Evolutionary conservation across 2,888 invertebrate genomes (phyloP), one percentile per base, ranked within the genome.

Genomic region (Monopis laevigella): DNA sequence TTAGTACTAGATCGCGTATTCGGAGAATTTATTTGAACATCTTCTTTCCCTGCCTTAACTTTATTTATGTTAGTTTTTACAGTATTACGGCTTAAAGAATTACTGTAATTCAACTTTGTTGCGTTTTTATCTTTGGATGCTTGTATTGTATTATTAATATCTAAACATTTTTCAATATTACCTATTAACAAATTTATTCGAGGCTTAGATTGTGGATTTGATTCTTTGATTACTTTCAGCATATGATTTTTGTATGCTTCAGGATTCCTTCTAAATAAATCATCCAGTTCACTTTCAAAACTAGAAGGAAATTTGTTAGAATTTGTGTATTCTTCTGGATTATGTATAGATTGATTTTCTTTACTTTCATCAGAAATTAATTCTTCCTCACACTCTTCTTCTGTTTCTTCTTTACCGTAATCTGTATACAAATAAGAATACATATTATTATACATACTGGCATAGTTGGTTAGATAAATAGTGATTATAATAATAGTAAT

Each of bases 201-300:
- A 7, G 14, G 13, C 17, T 14, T 7, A 13, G 12, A 11, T 11
- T 3, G n/a, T n/a, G n/a, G 14, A 32, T 16, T 16, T 4, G 4
- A 17, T 7, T 32, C 17, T 32, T 32, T 32, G 10, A 32, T 32
- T 32, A 32, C 10, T 10, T 32, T 32, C 17, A 32, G 17, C 32
- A 32, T 16, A 17, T 32, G 32, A 32, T 32, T 10, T n/a, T 17
- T 32, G n/a, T 32, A 32, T 17, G 32, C 32, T 10, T 17, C 10
- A 6, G 32, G 32, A 10, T 32, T 32, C 17, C 17, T 32, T 4
- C 17, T 3, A 17, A 17, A 32, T 3, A 32, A 4, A 17, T 14
- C 14, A 17, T 32, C 32, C 7, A 32, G 32, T 7, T n/a, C 7
- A n/a, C 4, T 16, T 17, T 32, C 32, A n/a, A 17, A 3, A 17